Percentiles rank a stretch among this genome's conserved stretches.
Evolutionary conservation across 92 coral and sea anemone genomes (phyloP).

Genomic region (Heliopora coerulea): DNA sequence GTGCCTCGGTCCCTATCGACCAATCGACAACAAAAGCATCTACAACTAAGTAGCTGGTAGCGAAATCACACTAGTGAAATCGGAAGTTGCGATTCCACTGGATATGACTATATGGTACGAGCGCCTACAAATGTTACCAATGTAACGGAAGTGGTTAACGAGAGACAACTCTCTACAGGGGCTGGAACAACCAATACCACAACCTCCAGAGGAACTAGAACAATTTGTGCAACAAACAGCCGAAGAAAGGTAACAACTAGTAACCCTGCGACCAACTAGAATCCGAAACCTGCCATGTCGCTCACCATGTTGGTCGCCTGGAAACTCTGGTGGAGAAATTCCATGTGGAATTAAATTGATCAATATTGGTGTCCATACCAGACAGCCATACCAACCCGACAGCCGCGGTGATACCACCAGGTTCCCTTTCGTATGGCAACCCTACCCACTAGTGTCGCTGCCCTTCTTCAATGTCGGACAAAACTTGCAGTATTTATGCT

Average conservation of each 20-base stretch:
- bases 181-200: not conserved
- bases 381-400: not conserved
- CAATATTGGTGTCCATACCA: not conserved
- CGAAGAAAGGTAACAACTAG: too few species aligned
- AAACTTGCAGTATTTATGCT: too few species aligned
- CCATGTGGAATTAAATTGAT: not conserved
- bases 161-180: not conserved
- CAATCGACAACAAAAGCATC: constrained; percentile 28
- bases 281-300: constrained; percentile 31
- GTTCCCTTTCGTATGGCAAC: constrained; percentile 4
- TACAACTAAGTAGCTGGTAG: constrained; percentile 1
- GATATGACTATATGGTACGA: constrained; percentile 6
- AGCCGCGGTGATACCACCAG: too few species aligned
- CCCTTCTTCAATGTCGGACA: not conserved
- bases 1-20: constrained; percentile 46
- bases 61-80: not conserved
- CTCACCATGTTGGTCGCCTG: constrained; percentile 27
- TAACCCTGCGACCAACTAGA: constrained; percentile 39
- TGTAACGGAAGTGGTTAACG: not conserved
- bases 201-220: too few species aligned
- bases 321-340: not conserved
- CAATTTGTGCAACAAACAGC: too few species aligned
- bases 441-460: not conserved
- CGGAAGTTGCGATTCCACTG: not conserved
- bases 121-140: not conserved